A percentile compares a stretch with the other conserved stretches of the same genome.
phyloP scores from a whole-genome alignment of 2,888 invertebrate genomes.

The Stictocephala bisonia region DNA sequence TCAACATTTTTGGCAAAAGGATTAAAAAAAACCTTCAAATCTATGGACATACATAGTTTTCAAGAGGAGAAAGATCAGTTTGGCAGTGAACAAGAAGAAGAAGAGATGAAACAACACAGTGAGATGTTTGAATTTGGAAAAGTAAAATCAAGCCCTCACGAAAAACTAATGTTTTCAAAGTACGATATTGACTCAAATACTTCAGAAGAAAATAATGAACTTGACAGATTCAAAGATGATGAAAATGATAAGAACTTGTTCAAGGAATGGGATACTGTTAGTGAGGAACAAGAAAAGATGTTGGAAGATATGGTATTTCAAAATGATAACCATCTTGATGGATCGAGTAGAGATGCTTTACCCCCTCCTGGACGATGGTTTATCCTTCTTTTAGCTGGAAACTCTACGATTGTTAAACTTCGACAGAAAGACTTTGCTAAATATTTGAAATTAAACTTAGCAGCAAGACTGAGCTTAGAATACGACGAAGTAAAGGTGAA shows the following conservation, averaged over 20 bases:
- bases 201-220: conserved; percentile 1
- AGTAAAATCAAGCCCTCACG: conserved; percentile 14
- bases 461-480: conserved; percentile 62
- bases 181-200: conserved; percentile 7
- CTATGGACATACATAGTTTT: conserved; percentile 28
- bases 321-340: conserved; percentile 51
- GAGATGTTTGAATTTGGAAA: conserved; percentile 27
- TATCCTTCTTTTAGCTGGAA: conserved; percentile 61
- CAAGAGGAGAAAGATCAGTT: conserved; percentile 59
- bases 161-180: conserved; percentile 18
- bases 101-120: conserved; percentile 14
- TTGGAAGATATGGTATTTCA: conserved; percentile 57
- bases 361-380: conserved; percentile 58
- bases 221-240: background rate
- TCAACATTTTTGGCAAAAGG: conserved; percentile 4
- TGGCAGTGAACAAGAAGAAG: conserved; percentile 48
- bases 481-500: conserved; percentile 62
- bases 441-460: conserved; percentile 62
- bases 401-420: conserved; percentile 61
- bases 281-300: conserved; percentile 60
- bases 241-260: conserved; percentile 54
- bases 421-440: conserved; percentile 62
- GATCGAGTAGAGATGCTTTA: conserved; percentile 41
- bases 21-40: conserved; percentile 53
- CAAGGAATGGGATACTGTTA: conserved; percentile 60